A percentile compares a stretch with the other conserved stretches of the same genome.
phyloP scores from a whole-genome alignment of 2,888 invertebrate species.

The Odontomyia ornata region DNA sequence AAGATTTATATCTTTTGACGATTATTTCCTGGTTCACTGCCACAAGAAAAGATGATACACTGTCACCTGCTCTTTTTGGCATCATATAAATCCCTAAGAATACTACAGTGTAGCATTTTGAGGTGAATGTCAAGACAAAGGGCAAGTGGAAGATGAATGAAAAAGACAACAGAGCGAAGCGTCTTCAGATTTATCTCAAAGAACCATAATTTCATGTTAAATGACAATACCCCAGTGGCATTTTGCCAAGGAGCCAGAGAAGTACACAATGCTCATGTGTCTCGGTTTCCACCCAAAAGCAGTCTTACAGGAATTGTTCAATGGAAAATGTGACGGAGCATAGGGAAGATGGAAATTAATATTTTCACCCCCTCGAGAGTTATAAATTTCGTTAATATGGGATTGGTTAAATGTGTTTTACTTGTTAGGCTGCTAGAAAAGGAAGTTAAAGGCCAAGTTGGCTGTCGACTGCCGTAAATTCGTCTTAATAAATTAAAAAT shows the following conservation, averaged over 20 bases:
- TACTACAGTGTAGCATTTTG: not conserved
- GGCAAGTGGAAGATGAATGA: constrained; percentile 28
- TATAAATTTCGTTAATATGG: constrained; percentile 35
- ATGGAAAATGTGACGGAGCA: constrained; percentile 16
- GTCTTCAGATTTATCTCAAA: not conserved
- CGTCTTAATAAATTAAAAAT: too few relatives aligned
- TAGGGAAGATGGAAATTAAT: constrained; percentile 46
- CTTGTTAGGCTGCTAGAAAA: too few relatives aligned
- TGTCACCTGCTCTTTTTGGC: constrained; percentile 2
- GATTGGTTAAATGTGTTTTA: too few relatives aligned
- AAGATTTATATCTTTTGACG: not conserved
- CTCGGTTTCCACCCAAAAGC: too few relatives aligned
- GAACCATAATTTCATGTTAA: constrained; percentile 4
- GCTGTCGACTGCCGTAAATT: too few relatives aligned
- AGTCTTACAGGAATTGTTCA: not conserved
- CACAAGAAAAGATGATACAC: not conserved
- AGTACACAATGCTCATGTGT: not conserved
- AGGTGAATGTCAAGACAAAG: constrained; percentile 27
- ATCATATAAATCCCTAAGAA: not conserved
- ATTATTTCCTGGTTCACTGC: not conserved
- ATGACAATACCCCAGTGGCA: not conserved
- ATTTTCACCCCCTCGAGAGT: constrained; percentile 40
- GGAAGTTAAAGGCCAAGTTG: too few relatives aligned
- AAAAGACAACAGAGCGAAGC: constrained; percentile 18
- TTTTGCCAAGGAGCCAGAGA: constrained; percentile 5